Evolutionary conservation across 2,113 vertebrate species (phyloP), one percentile per base, ranked within the genome.

Genomic region (Ranitomeya imitator): DNA sequence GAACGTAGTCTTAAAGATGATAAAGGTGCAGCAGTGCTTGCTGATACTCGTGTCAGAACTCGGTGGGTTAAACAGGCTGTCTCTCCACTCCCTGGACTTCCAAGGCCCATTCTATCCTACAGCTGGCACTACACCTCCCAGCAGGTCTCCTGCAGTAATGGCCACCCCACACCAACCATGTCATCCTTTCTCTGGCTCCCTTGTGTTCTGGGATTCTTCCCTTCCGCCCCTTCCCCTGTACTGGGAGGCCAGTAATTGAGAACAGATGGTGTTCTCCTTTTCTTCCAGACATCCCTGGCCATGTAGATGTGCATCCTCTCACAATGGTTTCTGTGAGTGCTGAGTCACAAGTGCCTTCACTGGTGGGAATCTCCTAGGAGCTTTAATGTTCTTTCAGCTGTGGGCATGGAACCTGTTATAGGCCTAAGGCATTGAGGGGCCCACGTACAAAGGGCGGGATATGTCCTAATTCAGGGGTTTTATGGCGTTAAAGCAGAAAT

Each of bases 261-360:
- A 83, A 37, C 87, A 88, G 87, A 88, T 88, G 80, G 57, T 18
- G 12, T 63, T 9, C 55, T 82, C 23, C 65, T 73, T 81, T 87
- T 21, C 18, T 60, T 8, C 54, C 74, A 21, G 63, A 61, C 57
- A 19, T 21, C 71, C 21, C 60, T 67, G 71, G 87, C 71, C 87
- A 88, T 71, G 69, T 84, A 84, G 69, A 65, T 84, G 31, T 67
- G 65, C 80, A 67, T 60, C 19, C 37, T 57, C 51, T 69, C 37
- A 14, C 65, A 45, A 16, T 55, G 77, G 16, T 59, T 21, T 55
- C 19, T 65, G 55, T 60, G 14, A n/a, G 55, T 88, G 86, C 87
- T 83, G 71, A 83, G 69, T 84, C 80, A 63, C 79, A 52, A 52
- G 16, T 15, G 65, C 23, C 63, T 18, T 74, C n/a, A 31, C 79